Evolutionary conservation across 2,113 vertebrate genomes (phyloP).

Genomic region (Cheilinus undulatus): DNA sequence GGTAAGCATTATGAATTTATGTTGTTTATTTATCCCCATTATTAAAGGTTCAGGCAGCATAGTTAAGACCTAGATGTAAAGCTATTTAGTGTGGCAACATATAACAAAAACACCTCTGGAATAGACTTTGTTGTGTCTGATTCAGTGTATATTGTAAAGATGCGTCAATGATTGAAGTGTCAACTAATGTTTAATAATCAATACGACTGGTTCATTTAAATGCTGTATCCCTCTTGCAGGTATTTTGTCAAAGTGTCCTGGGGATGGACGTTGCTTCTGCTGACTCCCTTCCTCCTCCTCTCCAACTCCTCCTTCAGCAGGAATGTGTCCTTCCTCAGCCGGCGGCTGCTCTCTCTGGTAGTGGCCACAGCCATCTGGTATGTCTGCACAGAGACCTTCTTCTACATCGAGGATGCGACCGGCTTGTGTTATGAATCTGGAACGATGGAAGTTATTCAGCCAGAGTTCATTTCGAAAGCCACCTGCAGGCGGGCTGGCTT

Average conservation of each 20-base stretch:
- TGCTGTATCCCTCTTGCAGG: slow-evolving; percentile 74
- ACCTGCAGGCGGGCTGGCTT: slow-evolving; percentile 85
- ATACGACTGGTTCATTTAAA: not conserved
- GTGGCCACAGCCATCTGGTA: slow-evolving; percentile 93
- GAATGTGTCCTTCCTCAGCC: slow-evolving; percentile 74
- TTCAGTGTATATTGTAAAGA: too few species aligned
- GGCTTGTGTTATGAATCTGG: slow-evolving; percentile 84
- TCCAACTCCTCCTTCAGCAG: slow-evolving; percentile 81
- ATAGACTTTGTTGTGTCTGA: too few species aligned
- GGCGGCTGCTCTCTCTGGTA: slow-evolving; percentile 83
- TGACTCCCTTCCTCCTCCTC: slow-evolving; percentile 92
- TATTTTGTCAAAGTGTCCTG: slow-evolving; percentile 97
- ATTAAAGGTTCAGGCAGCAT: too few species aligned
- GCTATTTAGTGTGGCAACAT: too few species aligned
- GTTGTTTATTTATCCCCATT: too few species aligned
- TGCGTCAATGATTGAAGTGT: too few species aligned
- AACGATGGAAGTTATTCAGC: not conserved
- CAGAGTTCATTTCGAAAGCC: slow-evolving; percentile 75
- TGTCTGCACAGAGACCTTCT: slow-evolving; percentile 85
- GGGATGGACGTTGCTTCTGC: slow-evolving; percentile 93
- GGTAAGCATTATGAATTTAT: too few species aligned
- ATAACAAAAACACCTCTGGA: too few species aligned
- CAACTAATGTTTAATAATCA: not conserved
- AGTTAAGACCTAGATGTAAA: too few species aligned
- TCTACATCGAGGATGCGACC: slow-evolving; percentile 88